phyloP scores from a whole-genome alignment of 2,113 vertebrate species.

The Leucopternis melanops region DNA sequence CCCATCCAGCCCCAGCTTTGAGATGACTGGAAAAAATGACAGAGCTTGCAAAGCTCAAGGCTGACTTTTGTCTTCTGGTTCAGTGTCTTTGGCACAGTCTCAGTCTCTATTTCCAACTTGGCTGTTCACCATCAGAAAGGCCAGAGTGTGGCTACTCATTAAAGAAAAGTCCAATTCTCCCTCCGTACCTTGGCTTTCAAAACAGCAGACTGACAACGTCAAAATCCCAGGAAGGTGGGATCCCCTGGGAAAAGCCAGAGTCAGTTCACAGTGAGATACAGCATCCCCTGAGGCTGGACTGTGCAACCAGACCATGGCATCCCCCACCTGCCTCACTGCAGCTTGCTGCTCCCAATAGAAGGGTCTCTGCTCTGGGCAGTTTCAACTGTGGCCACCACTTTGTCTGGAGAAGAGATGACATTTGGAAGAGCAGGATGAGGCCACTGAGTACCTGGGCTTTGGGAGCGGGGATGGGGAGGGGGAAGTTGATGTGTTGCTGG shows the following conservation, averaged over 20 bases:
- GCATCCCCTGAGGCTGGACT: accelerated
- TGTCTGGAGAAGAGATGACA: background rate
- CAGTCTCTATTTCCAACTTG: background rate
- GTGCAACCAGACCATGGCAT: background rate
- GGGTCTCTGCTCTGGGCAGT: background rate
- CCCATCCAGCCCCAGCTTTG: background rate
- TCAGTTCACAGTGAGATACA: background rate
- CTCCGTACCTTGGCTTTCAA: background rate
- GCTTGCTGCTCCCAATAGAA: background rate
- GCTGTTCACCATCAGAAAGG: background rate
- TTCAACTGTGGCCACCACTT: background rate
- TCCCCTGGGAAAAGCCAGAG: background rate
- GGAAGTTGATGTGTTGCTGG: background rate
- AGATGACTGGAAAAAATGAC: background rate
- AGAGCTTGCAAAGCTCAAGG: background rate
- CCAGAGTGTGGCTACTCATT: background rate
- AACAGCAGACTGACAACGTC: background rate
- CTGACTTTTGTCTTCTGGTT: background rate
- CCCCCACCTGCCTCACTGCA: background rate
- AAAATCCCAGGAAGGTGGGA: background rate
- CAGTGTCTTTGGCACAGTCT: background rate
- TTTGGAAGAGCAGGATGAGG: background rate
- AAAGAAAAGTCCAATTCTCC: background rate
- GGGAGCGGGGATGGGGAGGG: background rate
- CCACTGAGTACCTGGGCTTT: background rate